Conservation (phyloP, 2,113 vertebrate species). For the Ceuthmochares aereus region DNA sequence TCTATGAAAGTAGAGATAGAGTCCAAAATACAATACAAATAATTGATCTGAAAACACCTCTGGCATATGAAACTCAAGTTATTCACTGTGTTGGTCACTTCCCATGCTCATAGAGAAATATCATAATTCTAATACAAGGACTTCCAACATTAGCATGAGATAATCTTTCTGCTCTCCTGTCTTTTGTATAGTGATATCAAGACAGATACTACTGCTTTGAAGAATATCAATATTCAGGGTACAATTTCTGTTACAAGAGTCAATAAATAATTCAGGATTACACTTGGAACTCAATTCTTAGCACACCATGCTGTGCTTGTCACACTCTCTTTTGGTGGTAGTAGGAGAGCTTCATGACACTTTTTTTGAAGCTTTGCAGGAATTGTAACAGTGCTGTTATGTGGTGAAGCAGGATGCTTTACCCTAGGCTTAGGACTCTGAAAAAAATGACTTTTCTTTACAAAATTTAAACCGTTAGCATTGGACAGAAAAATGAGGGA, state of each 20-base stretch:
- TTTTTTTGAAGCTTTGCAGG: neutral
- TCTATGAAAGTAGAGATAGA: neutral
- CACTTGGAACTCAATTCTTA: neutral
- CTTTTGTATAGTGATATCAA: neutral
- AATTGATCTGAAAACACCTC: neutral
- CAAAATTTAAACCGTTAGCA: neutral
- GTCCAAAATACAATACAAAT: neutral
- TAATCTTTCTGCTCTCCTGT: neutral
- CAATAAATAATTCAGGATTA: neutral
- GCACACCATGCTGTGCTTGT: neutral
- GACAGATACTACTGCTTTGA: neutral
- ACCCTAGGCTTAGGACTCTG: neutral
- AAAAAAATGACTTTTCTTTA: neutral
- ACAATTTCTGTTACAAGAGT: neutral
- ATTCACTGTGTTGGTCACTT: neutral
- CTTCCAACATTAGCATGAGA: neutral
- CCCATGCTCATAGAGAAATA: neutral
- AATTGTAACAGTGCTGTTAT: neutral
- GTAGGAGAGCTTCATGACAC: neutral
- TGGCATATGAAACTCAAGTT: neutral
- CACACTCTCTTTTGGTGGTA: neutral
- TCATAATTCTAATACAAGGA: neutral
- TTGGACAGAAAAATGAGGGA: neutral
- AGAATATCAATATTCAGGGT: neutral
- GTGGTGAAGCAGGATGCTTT: neutral